Percentiles rank a stretch among this genome's conserved stretches.
These are phyloP conservation scores for Autographa gamma DNA, from an alignment of 2,888 invertebrate genomes.

Conservation along the genomic window DNA sequence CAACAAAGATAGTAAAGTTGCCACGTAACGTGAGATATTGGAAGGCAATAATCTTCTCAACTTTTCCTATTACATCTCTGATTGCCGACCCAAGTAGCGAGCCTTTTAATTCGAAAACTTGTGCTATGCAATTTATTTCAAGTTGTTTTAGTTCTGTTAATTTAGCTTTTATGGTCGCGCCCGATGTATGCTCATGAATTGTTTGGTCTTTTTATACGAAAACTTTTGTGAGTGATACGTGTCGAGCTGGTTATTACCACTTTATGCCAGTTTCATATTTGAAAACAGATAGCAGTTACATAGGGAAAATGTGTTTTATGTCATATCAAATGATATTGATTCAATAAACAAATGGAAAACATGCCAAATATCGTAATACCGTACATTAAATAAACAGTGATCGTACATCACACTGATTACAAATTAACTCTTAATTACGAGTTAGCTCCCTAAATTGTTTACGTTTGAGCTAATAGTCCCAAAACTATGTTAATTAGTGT, in stretches of 20 bases:
- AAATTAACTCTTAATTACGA: slow-evolving; percentile 7
- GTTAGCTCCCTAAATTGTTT: slow-evolving; percentile 4
- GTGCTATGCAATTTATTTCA: slow-evolving; percentile 67
- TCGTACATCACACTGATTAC: background rate
- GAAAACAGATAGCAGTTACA: background rate
- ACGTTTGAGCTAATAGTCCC: slow-evolving; percentile 5
- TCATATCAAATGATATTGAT: background rate
- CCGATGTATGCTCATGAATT: slow-evolving; percentile 19
- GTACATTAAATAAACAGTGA: background rate
- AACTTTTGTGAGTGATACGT: background rate
- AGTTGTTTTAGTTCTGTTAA: slow-evolving; percentile 54
- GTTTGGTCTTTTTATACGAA: slow-evolving; percentile 7
- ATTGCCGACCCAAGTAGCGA: slow-evolving; percentile 64
- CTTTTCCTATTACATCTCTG: slow-evolving; percentile 71
- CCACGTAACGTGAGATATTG: slow-evolving; percentile 62
- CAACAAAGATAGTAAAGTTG: slow-evolving; percentile 27
- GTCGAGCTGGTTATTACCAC: background rate
- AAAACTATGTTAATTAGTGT: slow-evolving; percentile 9
- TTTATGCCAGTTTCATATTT: background rate
- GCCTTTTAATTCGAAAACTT: slow-evolving; percentile 74
- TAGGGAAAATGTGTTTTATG: background rate
- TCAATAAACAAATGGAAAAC: background rate
- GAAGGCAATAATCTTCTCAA: slow-evolving; percentile 68
- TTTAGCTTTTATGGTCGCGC: slow-evolving; percentile 51
- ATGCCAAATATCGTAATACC: background rate